Conservation (phyloP, 1,140 invertebrate species). For the Drosophila tristis region DNA sequence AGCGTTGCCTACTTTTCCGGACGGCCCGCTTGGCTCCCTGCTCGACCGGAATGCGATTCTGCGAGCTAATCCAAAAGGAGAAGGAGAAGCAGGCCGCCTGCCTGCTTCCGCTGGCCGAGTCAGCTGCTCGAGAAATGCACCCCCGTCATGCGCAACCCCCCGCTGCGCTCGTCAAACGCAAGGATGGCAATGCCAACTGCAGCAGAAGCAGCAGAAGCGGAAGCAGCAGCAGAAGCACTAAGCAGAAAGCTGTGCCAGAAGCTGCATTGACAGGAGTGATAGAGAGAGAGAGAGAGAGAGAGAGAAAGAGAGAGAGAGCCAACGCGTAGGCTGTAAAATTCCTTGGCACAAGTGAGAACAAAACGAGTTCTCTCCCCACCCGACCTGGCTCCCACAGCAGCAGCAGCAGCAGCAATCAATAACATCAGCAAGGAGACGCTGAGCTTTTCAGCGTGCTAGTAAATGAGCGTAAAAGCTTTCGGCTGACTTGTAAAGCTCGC, state of each 20-base stretch:
- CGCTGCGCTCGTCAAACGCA: conserved; percentile 36
- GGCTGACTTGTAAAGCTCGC: conserved; percentile 62
- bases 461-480: conserved; percentile 71
- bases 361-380: conserved; percentile 20
- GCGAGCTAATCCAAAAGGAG: neutral
- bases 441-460: conserved; percentile 64
- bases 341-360: too few relatives aligned
- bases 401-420: conserved; percentile 56
- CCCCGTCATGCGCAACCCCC: conserved; percentile 56
- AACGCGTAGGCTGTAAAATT: conserved; percentile 39
- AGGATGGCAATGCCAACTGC: conserved; percentile 14
- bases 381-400: neutral
- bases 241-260: conserved; percentile 40
- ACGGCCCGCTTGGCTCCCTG: conserved; percentile 1
- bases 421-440: conserved; percentile 25
- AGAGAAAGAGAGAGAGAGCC: neutral
- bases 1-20: conserved; percentile 66
- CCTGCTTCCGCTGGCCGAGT: conserved; percentile 30
- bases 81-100: neutral
- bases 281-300: neutral
- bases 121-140: conserved; percentile 59
- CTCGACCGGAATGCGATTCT: conserved; percentile 18
- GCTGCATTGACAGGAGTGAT: too few relatives aligned
- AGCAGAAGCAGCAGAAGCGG: conserved; percentile 23
- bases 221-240: conserved; percentile 40